These are phyloP conservation scores for Plusia festucae DNA, from an alignment of 2,888 invertebrate genomes.

Conservation along the genomic window DNA sequence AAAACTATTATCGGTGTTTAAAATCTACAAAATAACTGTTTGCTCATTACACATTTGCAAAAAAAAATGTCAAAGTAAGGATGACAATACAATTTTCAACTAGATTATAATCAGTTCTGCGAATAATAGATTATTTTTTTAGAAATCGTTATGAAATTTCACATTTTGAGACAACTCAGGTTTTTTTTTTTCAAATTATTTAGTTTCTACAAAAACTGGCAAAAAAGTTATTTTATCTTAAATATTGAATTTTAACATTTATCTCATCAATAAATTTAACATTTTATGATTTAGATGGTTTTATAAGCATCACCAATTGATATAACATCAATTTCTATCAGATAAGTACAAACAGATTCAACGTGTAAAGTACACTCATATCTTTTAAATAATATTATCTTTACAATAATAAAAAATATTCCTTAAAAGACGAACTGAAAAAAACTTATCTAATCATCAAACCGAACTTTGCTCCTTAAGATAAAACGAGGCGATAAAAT, in stretches of 20 bases:
- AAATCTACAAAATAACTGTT: background rate
- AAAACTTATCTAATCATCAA: conserved; percentile 54
- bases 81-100: background rate
- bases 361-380: background rate
- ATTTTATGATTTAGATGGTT: background rate
- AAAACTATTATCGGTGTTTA: background rate
- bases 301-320: background rate
- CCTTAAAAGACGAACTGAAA: conserved; percentile 41
- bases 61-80: background rate
- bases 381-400: background rate
- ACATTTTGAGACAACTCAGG: no score
- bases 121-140: no score
- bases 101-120: background rate
- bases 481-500: conserved; percentile 53
- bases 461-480: conserved; percentile 56
- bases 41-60: background rate
- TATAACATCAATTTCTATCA: background rate
- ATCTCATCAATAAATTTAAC: background rate
- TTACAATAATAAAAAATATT: conserved; percentile 16
- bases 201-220: no score
- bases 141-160: no score
- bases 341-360: background rate
- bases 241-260: no score
- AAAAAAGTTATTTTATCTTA: no score
- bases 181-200: no score